Evolutionary conservation across 1,140 invertebrate species (phyloP).

Genomic region (Drosophila equinoxialis): DNA sequence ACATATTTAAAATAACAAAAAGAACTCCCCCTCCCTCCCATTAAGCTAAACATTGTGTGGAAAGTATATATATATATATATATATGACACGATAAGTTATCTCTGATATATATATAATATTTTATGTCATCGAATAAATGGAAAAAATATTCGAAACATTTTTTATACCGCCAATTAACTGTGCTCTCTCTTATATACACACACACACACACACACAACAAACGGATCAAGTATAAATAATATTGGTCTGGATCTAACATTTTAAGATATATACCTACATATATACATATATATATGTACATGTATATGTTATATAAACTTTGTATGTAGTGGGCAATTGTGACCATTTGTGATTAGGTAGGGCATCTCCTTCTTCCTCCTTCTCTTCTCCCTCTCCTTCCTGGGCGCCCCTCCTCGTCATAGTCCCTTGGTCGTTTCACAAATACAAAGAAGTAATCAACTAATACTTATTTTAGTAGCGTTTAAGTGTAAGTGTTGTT

Average conservation of each 20-base stretch:
- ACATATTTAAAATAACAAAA: conserved; percentile 46
- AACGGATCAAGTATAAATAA: conserved; percentile 17
- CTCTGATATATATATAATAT: conserved; percentile 39
- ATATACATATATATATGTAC: conserved; percentile 33
- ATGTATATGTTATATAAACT: too few relatives aligned
- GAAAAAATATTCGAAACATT: conserved; percentile 60
- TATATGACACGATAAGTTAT: conserved; percentile 1
- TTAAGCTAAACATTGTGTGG: conserved; percentile 48
- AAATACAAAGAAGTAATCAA: conserved; percentile 36
- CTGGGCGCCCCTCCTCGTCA: not conserved
- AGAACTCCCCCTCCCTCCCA: not conserved
- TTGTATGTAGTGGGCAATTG: conserved; percentile 52
- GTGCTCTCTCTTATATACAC: conserved; percentile 67
- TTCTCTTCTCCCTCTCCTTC: not conserved
- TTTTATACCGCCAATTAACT: conserved; percentile 81
- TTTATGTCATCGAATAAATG: conserved; percentile 42
- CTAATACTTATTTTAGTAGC: conserved; percentile 51
- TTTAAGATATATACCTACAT: too few relatives aligned
- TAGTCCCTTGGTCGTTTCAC: conserved; percentile 30
- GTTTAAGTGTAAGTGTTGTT: conserved; percentile 58
- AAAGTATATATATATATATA: conserved; percentile 29
- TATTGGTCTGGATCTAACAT: conserved; percentile 29
- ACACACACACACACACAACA: conserved; percentile 23
- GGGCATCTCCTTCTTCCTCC: conserved; percentile 31
- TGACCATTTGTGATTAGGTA: conserved; percentile 67